Evolutionary conservation across 2,888 invertebrate genomes (phyloP).

Genomic region (Epinotia bilunana): DNA sequence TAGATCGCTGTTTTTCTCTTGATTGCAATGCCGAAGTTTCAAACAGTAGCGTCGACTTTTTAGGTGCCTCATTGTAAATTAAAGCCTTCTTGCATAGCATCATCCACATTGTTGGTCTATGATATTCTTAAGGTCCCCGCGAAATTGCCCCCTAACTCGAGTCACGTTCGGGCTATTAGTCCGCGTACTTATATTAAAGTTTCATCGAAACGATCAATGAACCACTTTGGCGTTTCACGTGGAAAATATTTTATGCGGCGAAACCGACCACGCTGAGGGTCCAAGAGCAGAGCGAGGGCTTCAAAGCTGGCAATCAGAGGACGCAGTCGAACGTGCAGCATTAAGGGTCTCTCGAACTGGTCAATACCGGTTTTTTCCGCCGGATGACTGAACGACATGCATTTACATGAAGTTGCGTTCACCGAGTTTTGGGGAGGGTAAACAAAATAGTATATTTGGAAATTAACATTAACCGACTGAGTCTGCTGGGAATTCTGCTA

Average conservation of each 20-base stretch:
- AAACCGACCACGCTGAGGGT: constrained; percentile 54
- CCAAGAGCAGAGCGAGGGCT: constrained; percentile 48
- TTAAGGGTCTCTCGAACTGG: constrained; percentile 52
- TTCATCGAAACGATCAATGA: constrained; percentile 79
- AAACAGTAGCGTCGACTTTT: not conserved
- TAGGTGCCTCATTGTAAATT: not conserved
- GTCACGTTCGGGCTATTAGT: constrained; percentile 81
- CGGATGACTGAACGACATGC: constrained; percentile 20
- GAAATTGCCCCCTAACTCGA: constrained; percentile 74
- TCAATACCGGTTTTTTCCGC: constrained; percentile 53
- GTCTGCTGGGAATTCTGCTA: too few relatives aligned
- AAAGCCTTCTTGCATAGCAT: constrained; percentile 53
- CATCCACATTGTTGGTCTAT: constrained; percentile 75
- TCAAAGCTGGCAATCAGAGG: constrained; percentile 58
- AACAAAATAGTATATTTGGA: not conserved
- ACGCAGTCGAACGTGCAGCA: constrained; percentile 58
- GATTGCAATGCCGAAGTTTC: not conserved
- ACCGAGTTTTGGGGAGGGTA: not conserved
- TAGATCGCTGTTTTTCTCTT: too few relatives aligned
- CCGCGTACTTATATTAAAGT: constrained; percentile 78
- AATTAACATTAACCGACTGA: too few relatives aligned
- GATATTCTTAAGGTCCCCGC: constrained; percentile 73
- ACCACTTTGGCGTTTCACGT: constrained; percentile 66
- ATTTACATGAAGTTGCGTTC: too few relatives aligned
- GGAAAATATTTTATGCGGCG: constrained; percentile 72